Percentiles rank a stretch among this genome's conserved stretches.
Conservation (phyloP, 2,888 invertebrate genomes). For the Drosophila quinaria region DNA sequence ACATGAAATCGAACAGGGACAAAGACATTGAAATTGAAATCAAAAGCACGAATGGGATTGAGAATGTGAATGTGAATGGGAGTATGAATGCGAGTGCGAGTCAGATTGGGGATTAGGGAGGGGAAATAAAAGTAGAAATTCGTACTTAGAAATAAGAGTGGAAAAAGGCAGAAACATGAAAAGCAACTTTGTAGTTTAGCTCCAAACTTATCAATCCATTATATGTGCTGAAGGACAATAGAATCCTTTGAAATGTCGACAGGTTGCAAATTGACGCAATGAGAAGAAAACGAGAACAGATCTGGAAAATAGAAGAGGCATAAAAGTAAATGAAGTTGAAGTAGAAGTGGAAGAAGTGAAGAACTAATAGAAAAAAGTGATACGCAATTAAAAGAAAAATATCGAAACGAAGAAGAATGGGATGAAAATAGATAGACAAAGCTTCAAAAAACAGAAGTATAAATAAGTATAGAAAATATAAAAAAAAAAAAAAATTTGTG, state of each 20-base stretch:
- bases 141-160: slow-evolving; percentile 15
- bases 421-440: too few relatives aligned
- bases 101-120: neutral
- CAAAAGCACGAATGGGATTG: slow-evolving; percentile 39
- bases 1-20: slow-evolving; percentile 70
- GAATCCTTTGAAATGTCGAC: slow-evolving; percentile 38
- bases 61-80: slow-evolving; percentile 2
- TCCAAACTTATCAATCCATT: slow-evolving; percentile 45
- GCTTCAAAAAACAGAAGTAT: too few relatives aligned
- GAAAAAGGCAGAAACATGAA: slow-evolving; percentile 15
- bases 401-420: too few relatives aligned
- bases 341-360: neutral
- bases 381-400: too few relatives aligned
- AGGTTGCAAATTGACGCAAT: neutral
- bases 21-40: slow-evolving; percentile 68
- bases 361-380: neutral
- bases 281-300: neutral
- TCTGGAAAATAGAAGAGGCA: neutral
- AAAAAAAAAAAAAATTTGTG: too few relatives aligned
- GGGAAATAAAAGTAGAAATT: slow-evolving; percentile 9
- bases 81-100: slow-evolving; percentile 5
- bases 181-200: slow-evolving; percentile 42
- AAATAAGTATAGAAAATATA: too few relatives aligned
- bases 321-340: neutral
- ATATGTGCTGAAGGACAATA: slow-evolving; percentile 17